Base-by-base conservation (phyloP, 2,113 vertebrate species). In the Albula glossodonta region DNA sequence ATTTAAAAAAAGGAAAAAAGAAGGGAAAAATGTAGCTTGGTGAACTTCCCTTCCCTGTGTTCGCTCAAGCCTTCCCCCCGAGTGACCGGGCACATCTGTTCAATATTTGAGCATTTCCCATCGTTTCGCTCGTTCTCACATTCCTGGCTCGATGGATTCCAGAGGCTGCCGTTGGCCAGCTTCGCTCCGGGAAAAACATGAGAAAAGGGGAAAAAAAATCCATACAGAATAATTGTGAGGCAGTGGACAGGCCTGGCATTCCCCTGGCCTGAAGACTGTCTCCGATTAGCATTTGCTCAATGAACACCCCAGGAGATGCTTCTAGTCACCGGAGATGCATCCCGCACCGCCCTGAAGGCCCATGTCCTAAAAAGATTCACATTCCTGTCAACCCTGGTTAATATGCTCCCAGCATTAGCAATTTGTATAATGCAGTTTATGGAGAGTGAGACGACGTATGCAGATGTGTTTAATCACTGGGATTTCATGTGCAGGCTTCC, bases 21-120 rank as follows among this genome's bases (percentile, higher is more conserved):
- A 41, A 7, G 13, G 51, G 25, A 80, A 80, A 19, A 63, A 2
- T 10, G 15, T 51, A 22, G 77, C 3, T 22, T 12, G 50, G 22
- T 4, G 60, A n/a, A n/a, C 13, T 17, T 8, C 51, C 48, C 57
- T 56, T 31, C 81, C 57, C 52, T 6, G 19, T 6, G 25, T 51
- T 56, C 74, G 15, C 52, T 66, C 56, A 31, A 12, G 7, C 53
- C 41, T 79, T 15, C 31, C 79, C 63, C 83, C 66, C 5, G 13
- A 22, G 74, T 83, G 83, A 66, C 87, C 82, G 2, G 3, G 78
- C 78, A 86, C 90, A 88, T 90, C 86, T 89, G 89, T 74, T 88
- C 49, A 66, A 84, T 50, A 83, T 87, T 87, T 84, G n/a, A 86
- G 53, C 19, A 5, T 88, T 89, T 88, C 82, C 85, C 51, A 22